These are phyloP conservation scores for Oxygymnocypris stewartii DNA, from an alignment of 2,113 vertebrate genomes.

Conservation along the genomic window DNA sequence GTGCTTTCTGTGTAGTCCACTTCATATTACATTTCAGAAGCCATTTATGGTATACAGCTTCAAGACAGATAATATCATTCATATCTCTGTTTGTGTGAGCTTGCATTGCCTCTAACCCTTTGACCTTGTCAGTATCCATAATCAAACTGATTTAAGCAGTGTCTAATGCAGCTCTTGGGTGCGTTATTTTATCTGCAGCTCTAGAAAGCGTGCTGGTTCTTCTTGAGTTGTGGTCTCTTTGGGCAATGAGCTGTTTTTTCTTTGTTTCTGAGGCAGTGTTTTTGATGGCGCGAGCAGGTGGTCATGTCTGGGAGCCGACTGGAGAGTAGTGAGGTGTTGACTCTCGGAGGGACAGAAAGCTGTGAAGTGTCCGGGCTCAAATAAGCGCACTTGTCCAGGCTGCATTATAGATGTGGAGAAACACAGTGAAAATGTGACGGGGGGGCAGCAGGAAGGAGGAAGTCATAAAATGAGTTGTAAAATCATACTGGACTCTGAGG, in stretches of 20 bases:
- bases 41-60: background rate
- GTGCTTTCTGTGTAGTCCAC: background rate
- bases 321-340: conserved; percentile 31
- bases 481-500: conserved; percentile 25
- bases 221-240: conserved; percentile 53
- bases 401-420: conserved; percentile 38
- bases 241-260: conserved; percentile 56
- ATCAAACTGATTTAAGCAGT: conserved; percentile 4
- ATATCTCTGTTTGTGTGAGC: background rate
- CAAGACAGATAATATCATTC: background rate
- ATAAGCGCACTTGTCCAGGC: background rate
- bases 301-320: conserved; percentile 32
- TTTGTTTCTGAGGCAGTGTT: background rate
- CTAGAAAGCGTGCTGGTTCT: conserved; percentile 42
- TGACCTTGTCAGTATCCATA: background rate
- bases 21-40: background rate
- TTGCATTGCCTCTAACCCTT: background rate
- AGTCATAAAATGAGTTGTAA: conserved; percentile 50
- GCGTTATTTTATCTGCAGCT: conserved; percentile 43
- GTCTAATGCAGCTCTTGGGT: background rate
- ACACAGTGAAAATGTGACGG: conserved; percentile 42
- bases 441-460: conserved; percentile 46
- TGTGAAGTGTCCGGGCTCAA: conserved; percentile 15
- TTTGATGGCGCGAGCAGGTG: conserved; percentile 46
- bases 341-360: conserved; percentile 14